Percentiles rank a stretch among this genome's conserved stretches.
These are phyloP conservation scores for Amazona vittata DNA, from an alignment of 2,113 vertebrate genomes.

Conservation along the genomic window DNA sequence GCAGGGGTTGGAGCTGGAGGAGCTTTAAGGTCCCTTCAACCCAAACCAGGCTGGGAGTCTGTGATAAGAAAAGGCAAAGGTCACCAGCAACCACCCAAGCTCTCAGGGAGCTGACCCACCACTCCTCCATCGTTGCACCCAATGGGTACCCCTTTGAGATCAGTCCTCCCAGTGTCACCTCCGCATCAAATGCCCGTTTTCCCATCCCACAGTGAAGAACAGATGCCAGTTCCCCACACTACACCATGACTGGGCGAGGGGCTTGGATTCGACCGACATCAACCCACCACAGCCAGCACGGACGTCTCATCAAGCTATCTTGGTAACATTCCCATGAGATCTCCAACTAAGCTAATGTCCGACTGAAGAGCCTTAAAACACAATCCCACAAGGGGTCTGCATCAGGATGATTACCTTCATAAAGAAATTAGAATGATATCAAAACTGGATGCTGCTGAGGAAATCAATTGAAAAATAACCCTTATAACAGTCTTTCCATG, in stretches of 20 bases:
- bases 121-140: background rate
- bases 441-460: background rate
- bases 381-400: background rate
- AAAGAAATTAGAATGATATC: background rate
- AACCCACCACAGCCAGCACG: background rate
- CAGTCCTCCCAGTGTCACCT: background rate
- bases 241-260: background rate
- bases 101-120: background rate
- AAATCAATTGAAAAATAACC: background rate
- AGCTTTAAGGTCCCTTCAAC: background rate
- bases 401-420: background rate
- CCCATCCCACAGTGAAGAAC: background rate
- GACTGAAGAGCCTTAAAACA: background rate
- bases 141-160: fast-evolving
- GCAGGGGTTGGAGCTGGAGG: background rate
- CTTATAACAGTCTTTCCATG: background rate
- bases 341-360: fast-evolving
- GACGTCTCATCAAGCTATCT: background rate
- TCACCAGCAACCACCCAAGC: background rate
- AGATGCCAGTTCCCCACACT: background rate
- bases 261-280: too few relatives aligned
- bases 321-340: background rate
- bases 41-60: background rate
- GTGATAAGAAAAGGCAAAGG: background rate
- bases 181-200: background rate